Evolutionary conservation across 2,113 vertebrate species (phyloP).

Genomic region (Calidris pygmaea): DNA sequence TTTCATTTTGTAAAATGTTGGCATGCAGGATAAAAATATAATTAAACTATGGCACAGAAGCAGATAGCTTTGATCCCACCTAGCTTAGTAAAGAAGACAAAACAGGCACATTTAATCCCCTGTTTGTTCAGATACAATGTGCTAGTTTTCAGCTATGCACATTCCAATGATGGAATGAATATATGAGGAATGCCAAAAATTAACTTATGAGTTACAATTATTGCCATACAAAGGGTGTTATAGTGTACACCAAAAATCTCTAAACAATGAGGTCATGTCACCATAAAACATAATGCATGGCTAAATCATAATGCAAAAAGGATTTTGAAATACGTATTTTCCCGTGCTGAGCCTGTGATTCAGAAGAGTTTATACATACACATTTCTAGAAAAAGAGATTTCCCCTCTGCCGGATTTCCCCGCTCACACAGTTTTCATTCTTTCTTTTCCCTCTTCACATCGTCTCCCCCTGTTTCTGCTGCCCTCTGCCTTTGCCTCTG

Average conservation of each 20-base stretch:
- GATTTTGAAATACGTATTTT: not conserved
- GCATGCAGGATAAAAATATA: constrained; percentile 47
- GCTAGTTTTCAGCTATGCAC: constrained; percentile 26
- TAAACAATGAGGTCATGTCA: constrained; percentile 28
- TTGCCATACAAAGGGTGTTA: constrained; percentile 23
- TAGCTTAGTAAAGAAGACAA: constrained; percentile 57
- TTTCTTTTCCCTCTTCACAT: not conserved
- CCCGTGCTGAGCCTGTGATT: not conserved
- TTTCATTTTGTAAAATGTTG: constrained; percentile 45
- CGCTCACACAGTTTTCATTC: not conserved
- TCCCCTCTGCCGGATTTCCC: not conserved
- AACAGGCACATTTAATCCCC: constrained; percentile 54
- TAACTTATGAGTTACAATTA: constrained; percentile 21
- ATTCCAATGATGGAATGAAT: constrained; percentile 34
- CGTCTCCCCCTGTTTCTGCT: constrained; percentile 29
- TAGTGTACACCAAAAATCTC: constrained; percentile 2
- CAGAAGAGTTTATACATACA: not conserved
- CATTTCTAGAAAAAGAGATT: not conserved
- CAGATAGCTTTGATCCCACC: constrained; percentile 57
- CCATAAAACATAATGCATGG: constrained; percentile 3
- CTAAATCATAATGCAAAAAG: not conserved
- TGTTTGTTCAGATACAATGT: constrained; percentile 47
- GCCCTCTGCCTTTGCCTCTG: constrained; percentile 49
- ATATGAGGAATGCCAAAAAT: constrained; percentile 29
- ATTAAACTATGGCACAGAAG: constrained; percentile 47